Percentiles rank a stretch among this genome's conserved stretches.
Conservation (phyloP, 2,797 vertebrate genomes). For the Parauchenoglanis ngamensis region DNA sequence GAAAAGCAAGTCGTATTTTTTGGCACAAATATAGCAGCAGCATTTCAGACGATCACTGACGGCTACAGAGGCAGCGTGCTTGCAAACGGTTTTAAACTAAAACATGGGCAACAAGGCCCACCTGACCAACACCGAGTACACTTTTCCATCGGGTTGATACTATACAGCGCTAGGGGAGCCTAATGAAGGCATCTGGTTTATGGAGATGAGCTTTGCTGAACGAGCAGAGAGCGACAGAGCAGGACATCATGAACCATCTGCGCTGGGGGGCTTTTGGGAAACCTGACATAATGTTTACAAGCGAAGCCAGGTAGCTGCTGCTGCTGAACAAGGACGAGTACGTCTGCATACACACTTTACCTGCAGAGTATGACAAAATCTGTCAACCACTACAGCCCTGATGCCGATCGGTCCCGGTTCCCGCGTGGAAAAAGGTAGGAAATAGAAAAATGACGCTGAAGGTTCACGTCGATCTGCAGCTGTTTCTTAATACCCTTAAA, state of each 20-base stretch:
- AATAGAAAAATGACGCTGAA: neutral
- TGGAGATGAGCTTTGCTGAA: constrained; percentile 74
- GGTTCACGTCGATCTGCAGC: neutral
- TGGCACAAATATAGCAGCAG: neutral
- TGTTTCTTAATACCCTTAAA: neutral
- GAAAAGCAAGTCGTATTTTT: too few species aligned
- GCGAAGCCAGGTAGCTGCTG: constrained; percentile 30
- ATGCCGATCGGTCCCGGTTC: neutral
- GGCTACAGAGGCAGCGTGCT: neutral
- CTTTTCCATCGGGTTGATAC: neutral
- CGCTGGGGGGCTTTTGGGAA: constrained; percentile 66
- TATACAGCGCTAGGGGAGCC: constrained; percentile 26
- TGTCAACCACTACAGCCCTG: neutral
- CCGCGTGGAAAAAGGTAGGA: neutral
- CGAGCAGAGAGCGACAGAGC: constrained; percentile 73
- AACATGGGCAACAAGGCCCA: too few species aligned
- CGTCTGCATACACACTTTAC: neutral
- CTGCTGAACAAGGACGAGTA: constrained; percentile 2
- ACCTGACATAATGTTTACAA: constrained; percentile 69
- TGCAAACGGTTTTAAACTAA: too few species aligned
- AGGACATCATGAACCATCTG: constrained; percentile 75
- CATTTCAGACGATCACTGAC: neutral
- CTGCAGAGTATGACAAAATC: neutral
- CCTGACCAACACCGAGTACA: neutral
- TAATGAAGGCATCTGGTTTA: constrained; percentile 78